Percentiles rank a stretch among this genome's conserved stretches.
Evolutionary conservation across 2,888 invertebrate genomes (phyloP).

Genomic region (Apamea sordens): DNA sequence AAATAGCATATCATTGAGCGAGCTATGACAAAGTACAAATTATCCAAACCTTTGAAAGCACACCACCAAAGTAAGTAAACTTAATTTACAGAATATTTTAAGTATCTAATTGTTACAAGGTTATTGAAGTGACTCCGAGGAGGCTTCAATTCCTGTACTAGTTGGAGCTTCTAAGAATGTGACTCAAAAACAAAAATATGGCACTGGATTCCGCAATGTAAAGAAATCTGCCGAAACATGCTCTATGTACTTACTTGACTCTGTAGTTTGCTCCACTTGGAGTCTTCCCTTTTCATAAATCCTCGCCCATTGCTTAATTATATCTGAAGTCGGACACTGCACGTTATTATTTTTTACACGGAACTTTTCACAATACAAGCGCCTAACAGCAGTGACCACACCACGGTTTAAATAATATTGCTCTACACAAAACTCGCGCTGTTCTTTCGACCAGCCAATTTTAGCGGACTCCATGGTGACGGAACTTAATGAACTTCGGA

Average conservation of each 20-base stretch:
- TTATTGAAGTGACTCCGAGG: not conserved
- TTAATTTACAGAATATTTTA: not conserved
- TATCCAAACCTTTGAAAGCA: not conserved
- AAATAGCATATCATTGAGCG: not conserved
- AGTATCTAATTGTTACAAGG: not conserved
- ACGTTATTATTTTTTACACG: not conserved
- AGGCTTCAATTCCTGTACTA: not conserved
- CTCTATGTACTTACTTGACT: not conserved
- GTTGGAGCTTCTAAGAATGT: not conserved
- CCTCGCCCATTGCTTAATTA: conserved; percentile 7
- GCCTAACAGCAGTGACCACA: not conserved
- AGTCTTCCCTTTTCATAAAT: not conserved
- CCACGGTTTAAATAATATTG: conserved; percentile 22
- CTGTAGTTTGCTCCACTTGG: not conserved
- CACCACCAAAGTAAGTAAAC: not conserved
- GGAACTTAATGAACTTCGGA: not conserved
- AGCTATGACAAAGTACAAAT: not conserved
- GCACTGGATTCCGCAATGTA: not conserved
- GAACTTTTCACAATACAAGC: conserved; percentile 18
- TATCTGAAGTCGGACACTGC: not conserved
- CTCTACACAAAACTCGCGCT: conserved; percentile 17
- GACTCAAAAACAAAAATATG: not conserved
- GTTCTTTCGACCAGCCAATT: conserved; percentile 4
- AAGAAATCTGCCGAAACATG: not conserved
- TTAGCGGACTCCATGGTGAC: not conserved